Evolutionary conservation across 2,888 invertebrate genomes (phyloP).

Genomic region (Nephrotoma flavescens): DNA sequence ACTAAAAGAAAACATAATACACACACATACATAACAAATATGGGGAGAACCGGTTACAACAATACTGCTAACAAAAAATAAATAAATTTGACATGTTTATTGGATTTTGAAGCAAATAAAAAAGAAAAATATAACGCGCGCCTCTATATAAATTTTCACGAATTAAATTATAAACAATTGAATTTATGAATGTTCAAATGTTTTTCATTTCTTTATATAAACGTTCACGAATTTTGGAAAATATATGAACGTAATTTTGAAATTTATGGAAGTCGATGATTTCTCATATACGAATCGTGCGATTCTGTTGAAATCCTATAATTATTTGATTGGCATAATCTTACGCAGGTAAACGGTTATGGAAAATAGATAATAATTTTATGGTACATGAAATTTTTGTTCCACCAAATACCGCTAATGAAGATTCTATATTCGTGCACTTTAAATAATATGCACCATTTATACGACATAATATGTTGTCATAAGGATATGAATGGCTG

Average conservation of each 20-base stretch:
- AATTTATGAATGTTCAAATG: not conserved
- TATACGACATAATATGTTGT: not conserved
- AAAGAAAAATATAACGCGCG: not conserved
- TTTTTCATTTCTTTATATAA: not conserved
- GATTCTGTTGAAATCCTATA: no score
- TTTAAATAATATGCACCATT: not conserved
- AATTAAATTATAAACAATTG: not conserved
- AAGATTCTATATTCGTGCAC: not conserved
- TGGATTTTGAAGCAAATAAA: not conserved
- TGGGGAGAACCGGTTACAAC: not conserved
- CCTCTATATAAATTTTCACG: not conserved
- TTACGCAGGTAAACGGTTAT: no score
- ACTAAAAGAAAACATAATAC: not conserved
- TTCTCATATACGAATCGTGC: no score
- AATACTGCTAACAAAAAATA: not conserved
- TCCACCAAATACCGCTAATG: not conserved
- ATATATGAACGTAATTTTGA: not conserved
- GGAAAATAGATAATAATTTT: no score
- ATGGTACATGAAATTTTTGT: not conserved
- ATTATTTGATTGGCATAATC: no score
- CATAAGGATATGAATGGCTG: not conserved
- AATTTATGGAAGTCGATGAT: not conserved
- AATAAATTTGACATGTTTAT: not conserved
- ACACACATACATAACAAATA: not conserved
- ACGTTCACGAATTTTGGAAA: not conserved